These are phyloP conservation scores for Tympanoctomys barrerae DNA, from an alignment of 2,797 vertebrate genomes.

Conservation along the genomic window DNA sequence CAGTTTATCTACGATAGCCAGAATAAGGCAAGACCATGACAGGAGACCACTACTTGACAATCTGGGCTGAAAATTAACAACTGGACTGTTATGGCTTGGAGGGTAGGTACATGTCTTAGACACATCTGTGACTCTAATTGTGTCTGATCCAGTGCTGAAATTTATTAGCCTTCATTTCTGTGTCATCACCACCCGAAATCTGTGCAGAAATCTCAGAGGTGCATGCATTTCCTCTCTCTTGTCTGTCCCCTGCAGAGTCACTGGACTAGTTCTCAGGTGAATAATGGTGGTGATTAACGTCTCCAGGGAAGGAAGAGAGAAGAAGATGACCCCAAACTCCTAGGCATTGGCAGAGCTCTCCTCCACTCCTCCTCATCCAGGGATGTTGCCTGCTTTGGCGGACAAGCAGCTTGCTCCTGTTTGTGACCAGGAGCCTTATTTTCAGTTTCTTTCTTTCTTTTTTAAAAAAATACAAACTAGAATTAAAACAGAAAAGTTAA, in stretches of 20 bases:
- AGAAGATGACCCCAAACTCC: neutral
- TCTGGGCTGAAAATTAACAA: neutral
- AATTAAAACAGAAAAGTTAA: too few relatives aligned
- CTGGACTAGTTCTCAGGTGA: neutral
- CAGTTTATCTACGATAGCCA: neutral
- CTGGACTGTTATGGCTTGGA: neutral
- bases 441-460: neutral
- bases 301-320: neutral
- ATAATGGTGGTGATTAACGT: neutral
- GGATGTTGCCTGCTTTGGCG: neutral
- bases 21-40: neutral
- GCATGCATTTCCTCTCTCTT: neutral
- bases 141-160: neutral
- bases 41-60: neutral
- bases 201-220: neutral
- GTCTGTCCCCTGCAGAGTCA: neutral
- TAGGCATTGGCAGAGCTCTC: neutral
- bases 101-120: neutral
- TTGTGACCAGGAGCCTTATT: neutral
- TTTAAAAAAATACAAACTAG: too few relatives aligned
- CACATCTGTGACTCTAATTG: neutral
- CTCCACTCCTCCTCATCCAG: neutral
- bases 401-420: neutral
- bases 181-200: neutral
- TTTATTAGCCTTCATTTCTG: neutral